A percentile compares a stretch with the other conserved stretches of the same genome.
phyloP scores from a whole-genome alignment of 2,888 invertebrate genomes.

The Heterodera filipjevi region DNA sequence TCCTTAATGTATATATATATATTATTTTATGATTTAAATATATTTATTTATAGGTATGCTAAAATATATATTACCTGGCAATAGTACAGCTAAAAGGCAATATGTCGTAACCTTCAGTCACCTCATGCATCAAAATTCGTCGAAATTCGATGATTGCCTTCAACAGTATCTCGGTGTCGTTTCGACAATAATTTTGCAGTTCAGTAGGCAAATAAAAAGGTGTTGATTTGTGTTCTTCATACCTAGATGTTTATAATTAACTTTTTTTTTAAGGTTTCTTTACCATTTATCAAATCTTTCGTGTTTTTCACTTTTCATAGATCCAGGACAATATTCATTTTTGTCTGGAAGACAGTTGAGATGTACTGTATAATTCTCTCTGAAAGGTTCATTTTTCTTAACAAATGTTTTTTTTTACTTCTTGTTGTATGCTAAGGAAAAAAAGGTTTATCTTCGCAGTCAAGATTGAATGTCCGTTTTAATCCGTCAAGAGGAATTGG shows the following conservation, averaged over 20 bases:
- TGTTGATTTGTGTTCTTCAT: background rate
- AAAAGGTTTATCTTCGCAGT: background rate
- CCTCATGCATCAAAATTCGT: background rate
- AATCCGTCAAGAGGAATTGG: background rate
- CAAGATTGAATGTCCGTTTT: background rate
- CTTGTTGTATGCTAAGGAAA: constrained; percentile 12
- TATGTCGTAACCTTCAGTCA: background rate
- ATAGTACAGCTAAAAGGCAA: background rate
- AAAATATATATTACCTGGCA: constrained; percentile 5
- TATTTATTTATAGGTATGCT: too few species aligned
- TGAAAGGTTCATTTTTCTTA: background rate
- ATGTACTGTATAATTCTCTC: background rate
- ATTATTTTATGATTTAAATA: too few species aligned
- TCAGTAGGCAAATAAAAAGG: constrained; percentile 13
- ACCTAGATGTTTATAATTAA: background rate
- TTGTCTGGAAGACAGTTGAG: background rate
- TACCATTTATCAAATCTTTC: background rate
- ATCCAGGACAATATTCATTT: constrained; percentile 11
- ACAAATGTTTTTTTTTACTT: background rate
- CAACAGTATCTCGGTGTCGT: constrained; percentile 13
- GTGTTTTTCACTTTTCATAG: constrained; percentile 3
- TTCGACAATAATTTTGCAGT: background rate
- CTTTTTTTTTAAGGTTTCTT: too few species aligned
- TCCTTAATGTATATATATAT: too few species aligned
- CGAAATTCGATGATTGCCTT: background rate